A percentile compares a stretch with the other conserved stretches of the same genome.
Evolutionary conservation across 2,113 vertebrate species (phyloP).

Genomic region (Phyllostomus discolor): DNA sequence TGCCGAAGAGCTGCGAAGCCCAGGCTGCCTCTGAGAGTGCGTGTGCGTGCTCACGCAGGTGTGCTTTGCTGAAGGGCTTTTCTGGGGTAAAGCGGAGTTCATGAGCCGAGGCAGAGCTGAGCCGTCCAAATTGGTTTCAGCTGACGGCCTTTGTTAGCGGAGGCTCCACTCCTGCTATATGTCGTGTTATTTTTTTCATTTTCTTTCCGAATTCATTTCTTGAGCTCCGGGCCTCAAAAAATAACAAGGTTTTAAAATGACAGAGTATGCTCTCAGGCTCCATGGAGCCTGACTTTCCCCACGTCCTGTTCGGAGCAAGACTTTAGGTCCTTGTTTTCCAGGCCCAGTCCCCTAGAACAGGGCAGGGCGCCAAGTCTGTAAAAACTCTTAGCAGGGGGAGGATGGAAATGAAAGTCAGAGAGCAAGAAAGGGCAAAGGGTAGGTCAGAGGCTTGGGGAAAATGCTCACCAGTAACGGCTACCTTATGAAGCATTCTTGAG

Average conservation of each 20-base stretch:
- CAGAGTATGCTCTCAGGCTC: not conserved
- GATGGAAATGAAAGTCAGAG: not conserved
- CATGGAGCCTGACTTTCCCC: not conserved
- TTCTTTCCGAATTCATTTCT: conserved; percentile 61
- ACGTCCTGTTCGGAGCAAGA: not conserved
- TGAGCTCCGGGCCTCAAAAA: conserved; percentile 51
- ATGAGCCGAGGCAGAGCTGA: conserved; percentile 33
- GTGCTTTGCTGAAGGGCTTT: not conserved
- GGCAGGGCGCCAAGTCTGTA: not conserved
- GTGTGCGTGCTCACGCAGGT: fast-evolving
- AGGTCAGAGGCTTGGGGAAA: not conserved
- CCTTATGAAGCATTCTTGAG: not conserved
- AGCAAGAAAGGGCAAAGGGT: not conserved
- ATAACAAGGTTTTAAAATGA: conserved; percentile 62
- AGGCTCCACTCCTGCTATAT: not conserved
- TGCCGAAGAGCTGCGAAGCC: not conserved
- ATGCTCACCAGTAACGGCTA: not conserved
- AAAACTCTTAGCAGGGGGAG: not conserved
- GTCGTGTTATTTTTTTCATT: conserved; percentile 46
- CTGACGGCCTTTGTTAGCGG: conserved; percentile 16
- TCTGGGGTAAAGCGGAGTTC: conserved; percentile 36
- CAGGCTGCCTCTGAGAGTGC: not conserved
- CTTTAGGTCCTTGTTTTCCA: not conserved
- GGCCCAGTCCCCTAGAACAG: not conserved
- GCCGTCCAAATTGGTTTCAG: conserved; percentile 58